A percentile compares a stretch with the other conserved stretches of the same genome.
phyloP scores from a whole-genome alignment of 2,888 invertebrate genomes.

The Drosophila paracracens region DNA sequence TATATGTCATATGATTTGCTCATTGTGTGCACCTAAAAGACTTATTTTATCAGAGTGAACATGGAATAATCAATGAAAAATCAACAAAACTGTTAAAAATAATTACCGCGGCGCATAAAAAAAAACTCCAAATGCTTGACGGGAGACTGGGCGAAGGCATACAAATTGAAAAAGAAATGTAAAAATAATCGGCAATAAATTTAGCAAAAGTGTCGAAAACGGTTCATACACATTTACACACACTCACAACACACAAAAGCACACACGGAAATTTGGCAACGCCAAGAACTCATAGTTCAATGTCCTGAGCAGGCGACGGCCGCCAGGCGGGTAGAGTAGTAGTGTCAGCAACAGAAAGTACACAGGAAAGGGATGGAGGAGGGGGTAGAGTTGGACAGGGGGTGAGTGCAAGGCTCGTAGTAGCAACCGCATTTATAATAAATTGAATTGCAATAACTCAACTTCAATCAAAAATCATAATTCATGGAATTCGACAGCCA shows the following conservation, averaged over 20 bases:
- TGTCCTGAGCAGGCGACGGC: constrained; percentile 72
- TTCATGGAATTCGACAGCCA: constrained; percentile 81
- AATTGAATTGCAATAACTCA: constrained; percentile 84
- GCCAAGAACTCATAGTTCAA: constrained; percentile 80
- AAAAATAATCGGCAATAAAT: constrained; percentile 80
- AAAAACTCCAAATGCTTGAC: constrained; percentile 1
- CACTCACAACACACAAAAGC: constrained; percentile 20
- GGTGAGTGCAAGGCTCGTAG: constrained; percentile 41
- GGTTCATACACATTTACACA: constrained; percentile 58
- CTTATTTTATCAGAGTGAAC: not conserved
- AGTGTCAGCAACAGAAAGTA: constrained; percentile 33
- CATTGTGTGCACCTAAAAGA: not conserved
- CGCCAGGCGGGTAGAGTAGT: constrained; percentile 18
- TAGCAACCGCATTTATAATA: constrained; percentile 82
- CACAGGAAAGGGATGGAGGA: not conserved
- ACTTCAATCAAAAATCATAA: constrained; percentile 85
- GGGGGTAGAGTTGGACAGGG: not conserved
- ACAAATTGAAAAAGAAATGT: constrained; percentile 74
- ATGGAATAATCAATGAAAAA: constrained; percentile 66
- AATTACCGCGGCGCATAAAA: constrained; percentile 65
- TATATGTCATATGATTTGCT: constrained; percentile 17
- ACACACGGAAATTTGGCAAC: constrained; percentile 70
- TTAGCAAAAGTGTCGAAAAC: constrained; percentile 80
- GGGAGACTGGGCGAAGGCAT: constrained; percentile 13
- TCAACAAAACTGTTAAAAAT: constrained; percentile 77